Evolutionary conservation across 1,140 invertebrate genomes (phyloP).

Genomic region (Nymphalis io): DNA sequence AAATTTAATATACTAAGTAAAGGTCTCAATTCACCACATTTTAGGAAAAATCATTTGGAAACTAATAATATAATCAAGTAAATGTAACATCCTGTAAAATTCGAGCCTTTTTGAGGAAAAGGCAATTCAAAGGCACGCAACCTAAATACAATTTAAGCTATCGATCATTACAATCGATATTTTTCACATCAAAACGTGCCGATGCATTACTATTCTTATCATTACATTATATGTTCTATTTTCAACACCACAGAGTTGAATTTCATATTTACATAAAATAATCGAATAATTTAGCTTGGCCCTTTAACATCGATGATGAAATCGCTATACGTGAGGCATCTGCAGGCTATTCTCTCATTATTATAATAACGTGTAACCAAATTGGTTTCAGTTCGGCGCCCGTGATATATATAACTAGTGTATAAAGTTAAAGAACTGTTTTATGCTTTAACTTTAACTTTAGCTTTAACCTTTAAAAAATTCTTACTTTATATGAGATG

Average conservation of each 20-base stretch:
- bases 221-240: slow-evolving; percentile 14
- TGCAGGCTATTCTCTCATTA: slow-evolving; percentile 40
- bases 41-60: too few relatives aligned
- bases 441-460: not conserved
- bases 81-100: too few relatives aligned
- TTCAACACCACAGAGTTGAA: not conserved
- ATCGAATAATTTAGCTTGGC: slow-evolving; percentile 44
- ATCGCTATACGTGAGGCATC: slow-evolving; percentile 50
- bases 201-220: slow-evolving; percentile 3
- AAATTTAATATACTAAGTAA: too few relatives aligned
- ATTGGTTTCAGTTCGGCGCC: slow-evolving; percentile 48
- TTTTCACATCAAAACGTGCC: slow-evolving; percentile 44
- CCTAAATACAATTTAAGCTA: slow-evolving; percentile 27
- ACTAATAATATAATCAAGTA: not conserved
- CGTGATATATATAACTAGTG: not conserved
- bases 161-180: slow-evolving; percentile 45
- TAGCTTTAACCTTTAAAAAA: too few relatives aligned
- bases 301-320: slow-evolving; percentile 55
- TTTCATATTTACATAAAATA: not conserved
- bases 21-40: too few relatives aligned
- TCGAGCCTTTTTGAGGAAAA: too few relatives aligned
- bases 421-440: not conserved
- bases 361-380: slow-evolving; percentile 47
- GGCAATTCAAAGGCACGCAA: too few relatives aligned
- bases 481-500: too few relatives aligned